Evolutionary conservation across 2,797 vertebrate genomes (phyloP).

Genomic region (Coranthus polyacanthus): DNA sequence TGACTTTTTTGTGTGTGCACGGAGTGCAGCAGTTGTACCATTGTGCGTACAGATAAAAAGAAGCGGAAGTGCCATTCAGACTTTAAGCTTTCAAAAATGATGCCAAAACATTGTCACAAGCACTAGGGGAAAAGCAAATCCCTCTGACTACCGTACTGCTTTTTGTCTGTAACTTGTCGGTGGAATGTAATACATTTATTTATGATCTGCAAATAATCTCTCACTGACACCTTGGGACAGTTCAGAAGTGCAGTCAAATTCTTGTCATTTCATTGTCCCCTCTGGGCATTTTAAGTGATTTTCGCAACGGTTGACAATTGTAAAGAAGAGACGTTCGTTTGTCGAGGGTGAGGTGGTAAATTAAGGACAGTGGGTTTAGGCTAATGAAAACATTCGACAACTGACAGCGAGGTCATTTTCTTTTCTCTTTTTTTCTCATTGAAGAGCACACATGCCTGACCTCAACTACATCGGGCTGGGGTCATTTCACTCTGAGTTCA

Average conservation of each 20-base stretch:
- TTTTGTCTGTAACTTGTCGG: conserved; percentile 30
- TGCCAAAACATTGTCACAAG: conserved; percentile 76
- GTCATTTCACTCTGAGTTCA: conserved; percentile 44
- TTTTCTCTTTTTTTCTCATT: conserved; percentile 38
- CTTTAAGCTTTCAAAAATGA: conserved; percentile 66
- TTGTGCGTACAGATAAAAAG: conserved; percentile 44
- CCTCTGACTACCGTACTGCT: conserved; percentile 28
- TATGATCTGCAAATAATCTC: conserved; percentile 18
- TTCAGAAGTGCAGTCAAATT: conserved; percentile 16
- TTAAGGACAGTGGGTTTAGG: neutral
- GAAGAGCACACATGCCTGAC: conserved; percentile 62
- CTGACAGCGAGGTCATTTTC: conserved; percentile 7
- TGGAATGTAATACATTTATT: conserved; percentile 33
- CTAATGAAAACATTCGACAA: conserved; percentile 14
- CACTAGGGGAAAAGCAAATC: conserved; percentile 37
- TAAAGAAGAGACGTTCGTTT: conserved; percentile 15
- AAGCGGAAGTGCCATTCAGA: conserved; percentile 75
- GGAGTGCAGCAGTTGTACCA: conserved; percentile 21
- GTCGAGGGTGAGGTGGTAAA: conserved; percentile 1
- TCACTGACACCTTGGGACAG: neutral
- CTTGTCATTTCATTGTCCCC: conserved; percentile 7
- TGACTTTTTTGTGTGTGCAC: conserved; percentile 32
- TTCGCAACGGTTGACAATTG: conserved; percentile 8
- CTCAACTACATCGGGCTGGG: conserved; percentile 42
- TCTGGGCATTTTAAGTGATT: conserved; percentile 20